Percentiles rank a stretch among this genome's conserved stretches.
Evolutionary conservation across 2,888 invertebrate genomes (phyloP).

Genomic region (Conops quadrifasciatus): DNA sequence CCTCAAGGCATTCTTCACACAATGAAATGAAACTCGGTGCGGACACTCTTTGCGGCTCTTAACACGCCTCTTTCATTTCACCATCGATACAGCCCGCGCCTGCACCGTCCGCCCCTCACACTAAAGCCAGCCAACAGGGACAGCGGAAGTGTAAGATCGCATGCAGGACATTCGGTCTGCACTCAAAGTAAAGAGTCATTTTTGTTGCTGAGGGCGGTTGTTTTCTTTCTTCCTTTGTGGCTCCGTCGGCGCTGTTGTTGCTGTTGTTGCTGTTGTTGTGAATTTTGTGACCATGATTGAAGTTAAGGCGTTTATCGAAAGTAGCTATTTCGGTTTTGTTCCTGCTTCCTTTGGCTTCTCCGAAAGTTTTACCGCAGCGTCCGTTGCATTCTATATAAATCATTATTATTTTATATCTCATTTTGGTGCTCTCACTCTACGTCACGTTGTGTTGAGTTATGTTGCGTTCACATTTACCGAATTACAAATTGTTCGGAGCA

Average conservation of each 20-base stretch:
- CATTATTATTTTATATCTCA: not conserved
- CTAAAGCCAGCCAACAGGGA: no score
- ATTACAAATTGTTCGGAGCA: not conserved
- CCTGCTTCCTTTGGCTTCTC: no score
- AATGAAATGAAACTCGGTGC: not conserved
- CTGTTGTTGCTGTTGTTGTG: slow-evolving; percentile 14
- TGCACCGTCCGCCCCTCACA: not conserved
- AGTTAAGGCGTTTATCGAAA: not conserved
- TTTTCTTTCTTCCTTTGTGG: not conserved
- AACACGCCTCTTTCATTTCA: not conserved
- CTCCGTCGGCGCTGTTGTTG: not conserved
- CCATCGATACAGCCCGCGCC: slow-evolving; percentile 7
- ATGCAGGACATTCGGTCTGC: slow-evolving; percentile 11
- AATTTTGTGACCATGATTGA: not conserved
- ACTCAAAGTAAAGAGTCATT: slow-evolving; percentile 12
- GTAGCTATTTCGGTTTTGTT: not conserved
- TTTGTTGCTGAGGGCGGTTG: slow-evolving; percentile 24
- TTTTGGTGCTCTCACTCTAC: not conserved
- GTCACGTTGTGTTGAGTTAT: not conserved
- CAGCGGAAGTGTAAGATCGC: no score
- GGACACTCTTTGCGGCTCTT: slow-evolving; percentile 11
- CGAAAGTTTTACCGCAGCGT: not conserved
- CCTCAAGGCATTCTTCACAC: slow-evolving; percentile 16
- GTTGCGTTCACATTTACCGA: not conserved
- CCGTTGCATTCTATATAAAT: not conserved